A percentile compares a stretch with the other conserved stretches of the same genome.
These are phyloP conservation scores for Diacarnus erythraeanus DNA, from an alignment of 37 sponge, comb jelly and placozoan genomes.

Conservation along the genomic window DNA sequence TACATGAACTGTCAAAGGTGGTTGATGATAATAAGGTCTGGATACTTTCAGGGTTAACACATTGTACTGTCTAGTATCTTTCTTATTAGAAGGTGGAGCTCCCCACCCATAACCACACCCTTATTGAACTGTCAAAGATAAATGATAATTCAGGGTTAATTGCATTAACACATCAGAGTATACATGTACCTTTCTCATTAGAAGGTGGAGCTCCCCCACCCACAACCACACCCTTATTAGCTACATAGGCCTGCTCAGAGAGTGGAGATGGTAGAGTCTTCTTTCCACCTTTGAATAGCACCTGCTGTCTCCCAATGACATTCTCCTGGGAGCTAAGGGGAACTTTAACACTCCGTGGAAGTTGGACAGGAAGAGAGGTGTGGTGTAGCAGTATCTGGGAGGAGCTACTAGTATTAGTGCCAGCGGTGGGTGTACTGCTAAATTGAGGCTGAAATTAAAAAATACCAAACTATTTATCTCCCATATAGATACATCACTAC, in stretches of 20 bases:
- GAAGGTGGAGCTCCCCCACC: background rate
- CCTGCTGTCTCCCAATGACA: conserved; percentile 36
- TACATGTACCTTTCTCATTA: conserved; percentile 1
- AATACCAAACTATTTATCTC: too few relatives aligned
- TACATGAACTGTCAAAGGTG: too few relatives aligned
- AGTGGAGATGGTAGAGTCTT: conserved; percentile 41
- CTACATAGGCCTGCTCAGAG: conserved; percentile 25
- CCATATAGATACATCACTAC: background rate
- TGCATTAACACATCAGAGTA: background rate
- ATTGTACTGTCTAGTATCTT: too few relatives aligned
- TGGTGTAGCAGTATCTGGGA: background rate
- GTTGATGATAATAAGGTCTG: too few relatives aligned
- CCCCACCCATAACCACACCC: too few relatives aligned
- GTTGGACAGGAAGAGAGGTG: background rate
- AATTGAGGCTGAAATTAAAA: conserved; percentile 56
- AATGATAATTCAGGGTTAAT: too few relatives aligned
- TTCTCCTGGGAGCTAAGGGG: conserved; percentile 63
- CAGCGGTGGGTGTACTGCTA: conserved; percentile 57
- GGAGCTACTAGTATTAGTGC: background rate
- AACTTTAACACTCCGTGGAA: conserved; percentile 41
- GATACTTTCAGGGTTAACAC: too few relatives aligned
- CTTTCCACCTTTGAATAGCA: conserved; percentile 45
- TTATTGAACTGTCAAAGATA: too few relatives aligned
- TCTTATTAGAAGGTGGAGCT: too few relatives aligned
- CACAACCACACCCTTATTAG: background rate